Percentiles rank a stretch among this genome's conserved stretches.
These are phyloP conservation scores for Caloenas nicobarica DNA, from an alignment of 2,113 vertebrate genomes.

Conservation along the genomic window DNA sequence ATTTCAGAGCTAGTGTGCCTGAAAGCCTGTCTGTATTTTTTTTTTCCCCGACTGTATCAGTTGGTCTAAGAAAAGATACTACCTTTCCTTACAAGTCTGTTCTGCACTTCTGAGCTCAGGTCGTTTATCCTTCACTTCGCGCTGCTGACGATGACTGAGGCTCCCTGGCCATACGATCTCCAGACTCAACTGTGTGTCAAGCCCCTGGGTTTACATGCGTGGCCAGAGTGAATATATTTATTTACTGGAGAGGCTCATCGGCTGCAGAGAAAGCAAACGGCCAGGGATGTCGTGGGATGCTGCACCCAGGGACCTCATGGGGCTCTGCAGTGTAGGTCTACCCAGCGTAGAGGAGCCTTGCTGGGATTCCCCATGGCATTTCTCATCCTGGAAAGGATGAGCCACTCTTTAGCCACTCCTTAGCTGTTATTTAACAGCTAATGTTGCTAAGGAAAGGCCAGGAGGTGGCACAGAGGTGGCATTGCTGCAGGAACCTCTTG, in stretches of 20 bases:
- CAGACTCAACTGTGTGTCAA: background rate
- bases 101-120: background rate
- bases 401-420: accelerated
- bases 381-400: background rate
- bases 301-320: background rate
- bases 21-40: background rate
- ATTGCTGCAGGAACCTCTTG: background rate
- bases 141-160: background rate
- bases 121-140: background rate
- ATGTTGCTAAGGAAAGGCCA: background rate
- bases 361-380: background rate
- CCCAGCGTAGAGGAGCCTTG: accelerated
- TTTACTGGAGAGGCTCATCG: background rate
- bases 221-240: background rate
- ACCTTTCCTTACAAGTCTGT: background rate
- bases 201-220: background rate
- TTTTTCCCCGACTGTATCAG: background rate
- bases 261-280: background rate
- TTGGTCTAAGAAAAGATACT: slow-evolving; percentile 23
- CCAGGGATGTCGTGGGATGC: background rate
- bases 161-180: background rate
- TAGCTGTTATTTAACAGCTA: background rate
- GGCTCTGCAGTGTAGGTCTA: accelerated
- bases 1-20: background rate
- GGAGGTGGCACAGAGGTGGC: background rate